These are phyloP conservation scores for Ormyrus pomaceus DNA, from an alignment of 2,888 invertebrate genomes.

Conservation along the genomic window DNA sequence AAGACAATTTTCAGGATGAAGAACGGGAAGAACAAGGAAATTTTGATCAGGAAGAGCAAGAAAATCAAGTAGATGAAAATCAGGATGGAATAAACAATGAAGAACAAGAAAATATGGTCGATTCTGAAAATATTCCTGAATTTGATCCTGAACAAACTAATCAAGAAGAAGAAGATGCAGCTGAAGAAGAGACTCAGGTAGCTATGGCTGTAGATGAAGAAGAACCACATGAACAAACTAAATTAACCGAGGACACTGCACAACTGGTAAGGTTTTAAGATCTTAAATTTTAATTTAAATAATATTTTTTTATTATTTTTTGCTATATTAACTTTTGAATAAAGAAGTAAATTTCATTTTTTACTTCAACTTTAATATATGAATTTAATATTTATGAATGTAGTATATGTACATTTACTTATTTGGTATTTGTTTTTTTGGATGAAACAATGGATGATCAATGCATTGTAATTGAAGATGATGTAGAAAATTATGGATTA, in stretches of 20 bases:
- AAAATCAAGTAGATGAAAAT: slow-evolving; percentile 2
- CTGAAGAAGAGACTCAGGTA: slow-evolving; percentile 11
- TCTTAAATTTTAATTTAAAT: neutral
- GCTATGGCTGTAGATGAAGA: slow-evolving; percentile 1
- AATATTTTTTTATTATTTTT: slow-evolving; percentile 1
- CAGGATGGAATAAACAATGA: slow-evolving; percentile 5
- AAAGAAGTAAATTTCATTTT: neutral
- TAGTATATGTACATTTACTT: neutral
- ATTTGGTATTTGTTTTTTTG: slow-evolving; percentile 19
- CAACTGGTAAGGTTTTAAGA: slow-evolving; percentile 36
- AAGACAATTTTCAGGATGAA: neutral
- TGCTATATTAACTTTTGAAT: neutral
- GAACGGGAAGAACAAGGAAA: slow-evolving; percentile 4
- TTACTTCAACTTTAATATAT: neutral
- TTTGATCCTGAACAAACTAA: slow-evolving; percentile 52
- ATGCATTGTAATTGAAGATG: slow-evolving; percentile 54
- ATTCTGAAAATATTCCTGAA: slow-evolving; percentile 51
- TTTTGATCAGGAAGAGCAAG: neutral
- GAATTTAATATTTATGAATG: neutral
- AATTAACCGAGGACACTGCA: slow-evolving; percentile 1
- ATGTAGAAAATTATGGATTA: slow-evolving; percentile 46
- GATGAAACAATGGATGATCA: slow-evolving; percentile 49
- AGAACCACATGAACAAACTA: neutral
- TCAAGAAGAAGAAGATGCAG: slow-evolving; percentile 23
- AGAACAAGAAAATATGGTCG: slow-evolving; percentile 16